phyloP scores from a whole-genome alignment of 2,113 vertebrate genomes.

The Oryzias melastigma region DNA sequence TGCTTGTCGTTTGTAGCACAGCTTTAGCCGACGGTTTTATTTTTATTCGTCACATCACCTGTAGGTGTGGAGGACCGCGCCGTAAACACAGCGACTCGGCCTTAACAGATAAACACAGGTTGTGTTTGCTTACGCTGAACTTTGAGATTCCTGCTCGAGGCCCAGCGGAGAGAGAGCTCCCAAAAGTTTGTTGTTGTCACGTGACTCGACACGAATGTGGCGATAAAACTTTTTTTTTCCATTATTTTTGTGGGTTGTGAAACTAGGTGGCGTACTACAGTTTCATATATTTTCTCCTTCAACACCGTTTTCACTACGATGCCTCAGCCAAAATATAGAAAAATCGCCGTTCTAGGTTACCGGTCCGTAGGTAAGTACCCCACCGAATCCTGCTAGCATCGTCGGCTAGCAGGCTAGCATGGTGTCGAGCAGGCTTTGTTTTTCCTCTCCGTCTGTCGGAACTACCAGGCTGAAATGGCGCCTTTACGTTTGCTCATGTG shows the following conservation, averaged over 20 bases:
- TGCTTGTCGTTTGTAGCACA: slow-evolving; percentile 18
- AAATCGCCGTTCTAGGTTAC: slow-evolving; percentile 82
- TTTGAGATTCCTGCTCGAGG: slow-evolving; percentile 53
- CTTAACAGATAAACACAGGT: slow-evolving; percentile 14
- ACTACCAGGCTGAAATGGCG: slow-evolving; percentile 1
- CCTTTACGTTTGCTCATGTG: not conserved
- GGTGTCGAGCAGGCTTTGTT: slow-evolving; percentile 66
- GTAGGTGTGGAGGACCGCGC: not conserved
- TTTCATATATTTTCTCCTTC: slow-evolving; percentile 3
- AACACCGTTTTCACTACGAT: slow-evolving; percentile 47
- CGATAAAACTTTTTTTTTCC: slow-evolving; percentile 71
- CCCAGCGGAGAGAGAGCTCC: slow-evolving; percentile 58
- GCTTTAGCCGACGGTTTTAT: slow-evolving; percentile 8
- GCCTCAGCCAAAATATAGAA: slow-evolving; percentile 81
- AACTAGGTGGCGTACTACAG: slow-evolving; percentile 41
- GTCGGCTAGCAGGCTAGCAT: slow-evolving; percentile 53
- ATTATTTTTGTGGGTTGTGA: slow-evolving; percentile 59
- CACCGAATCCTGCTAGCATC: slow-evolving; percentile 42
- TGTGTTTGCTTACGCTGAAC: slow-evolving; percentile 31
- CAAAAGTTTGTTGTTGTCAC: slow-evolving; percentile 85
- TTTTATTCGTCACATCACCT: not conserved
- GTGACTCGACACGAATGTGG: slow-evolving; percentile 78
- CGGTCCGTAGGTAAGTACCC: slow-evolving; percentile 80
- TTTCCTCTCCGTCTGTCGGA: slow-evolving; percentile 26
- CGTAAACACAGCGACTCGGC: too few relatives aligned